A percentile compares a stretch with the other conserved stretches of the same genome.
Conservation (phyloP, 1,140 invertebrate species). For the Onthophagus taurus region DNA sequence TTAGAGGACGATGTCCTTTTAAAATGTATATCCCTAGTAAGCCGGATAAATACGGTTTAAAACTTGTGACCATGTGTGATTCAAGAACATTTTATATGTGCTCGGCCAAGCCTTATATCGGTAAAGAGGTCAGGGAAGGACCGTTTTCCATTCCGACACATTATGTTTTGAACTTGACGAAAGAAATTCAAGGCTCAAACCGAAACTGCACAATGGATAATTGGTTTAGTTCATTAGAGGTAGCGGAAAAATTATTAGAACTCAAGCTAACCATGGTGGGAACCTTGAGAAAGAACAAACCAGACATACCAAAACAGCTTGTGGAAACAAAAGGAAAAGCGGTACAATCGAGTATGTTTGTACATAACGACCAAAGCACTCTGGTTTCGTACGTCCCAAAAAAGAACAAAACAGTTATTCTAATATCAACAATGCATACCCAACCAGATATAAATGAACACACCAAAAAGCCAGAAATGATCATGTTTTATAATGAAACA, state of each 20-base stretch:
- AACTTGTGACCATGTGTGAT: slow-evolving; percentile 18
- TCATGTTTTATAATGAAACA: slow-evolving; percentile 36
- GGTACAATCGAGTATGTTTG: neutral
- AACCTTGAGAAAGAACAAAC: slow-evolving; percentile 6
- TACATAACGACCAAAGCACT: neutral
- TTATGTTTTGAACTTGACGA: slow-evolving; percentile 3
- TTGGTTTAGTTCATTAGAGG: slow-evolving; percentile 6
- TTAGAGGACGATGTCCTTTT: slow-evolving; percentile 26
- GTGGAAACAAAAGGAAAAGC: slow-evolving; percentile 5
- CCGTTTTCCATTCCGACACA: slow-evolving; percentile 6
- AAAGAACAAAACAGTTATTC: slow-evolving; percentile 7
- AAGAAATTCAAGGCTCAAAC: slow-evolving; percentile 6
- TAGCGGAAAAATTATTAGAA: slow-evolving; percentile 4
- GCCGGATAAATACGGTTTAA: slow-evolving; percentile 38
- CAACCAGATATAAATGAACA: slow-evolving; percentile 18
- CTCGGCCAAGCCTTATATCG: slow-evolving; percentile 30
- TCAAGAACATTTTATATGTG: slow-evolving; percentile 11
- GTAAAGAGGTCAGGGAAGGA: slow-evolving; percentile 10
- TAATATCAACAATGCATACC: slow-evolving; percentile 31
- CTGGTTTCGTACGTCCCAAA: slow-evolving; percentile 5
- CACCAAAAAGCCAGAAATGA: slow-evolving; percentile 34
- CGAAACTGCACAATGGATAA: slow-evolving; percentile 9
- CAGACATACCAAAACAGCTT: neutral
- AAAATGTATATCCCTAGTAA: slow-evolving; percentile 35
- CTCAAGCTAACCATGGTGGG: slow-evolving; percentile 2